Base-by-base conservation (phyloP, 1,140 invertebrate species). In the Anastrepha obliqua region DNA sequence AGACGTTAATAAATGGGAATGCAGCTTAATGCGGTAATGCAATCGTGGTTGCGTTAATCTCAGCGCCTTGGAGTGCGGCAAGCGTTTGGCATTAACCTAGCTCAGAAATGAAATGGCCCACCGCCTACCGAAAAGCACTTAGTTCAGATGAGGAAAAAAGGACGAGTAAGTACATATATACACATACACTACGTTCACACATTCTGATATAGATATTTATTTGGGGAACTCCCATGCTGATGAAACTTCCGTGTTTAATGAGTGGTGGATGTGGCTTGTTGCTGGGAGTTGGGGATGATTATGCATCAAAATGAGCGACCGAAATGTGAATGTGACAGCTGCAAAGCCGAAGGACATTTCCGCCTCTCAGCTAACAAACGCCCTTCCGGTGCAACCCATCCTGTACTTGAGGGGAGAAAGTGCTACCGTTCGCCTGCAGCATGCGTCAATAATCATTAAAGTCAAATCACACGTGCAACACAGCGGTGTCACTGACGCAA, bases 371-470 rank as follows among this genome's bases (percentile, higher is more conserved):
- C 74, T n/a, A 81, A 81, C 44, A 81, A 78, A 81, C 47, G 74
- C 74, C 47, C 17, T 81, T 81, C 47, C 44, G n/a, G 11, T 55
- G n/a, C 17, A 81, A 55, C 9, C 13, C 74, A 81, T 29, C 9
- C 60, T n/a, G n/a, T 58, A 44, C 59, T 86, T 1, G 85, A 20
- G 8, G 58, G 60, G 60, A 85, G 4, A 74, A 87, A 39, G 51
- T 55, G 51, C 44, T 55, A 39, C 62, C 42, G 20, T 55, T 8
- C 58, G 29, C 58, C 29, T 78, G 55, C 58, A 85, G 65, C 87
- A 29, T 51, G 47, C n/a, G 39, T 67, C 86, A 88, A 88, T 87
- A 88, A 88, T 88, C 86, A 88, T 87, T 87, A 88, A 85, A 87
- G 88, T 88, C 88, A 87, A 64, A 86, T 51, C 70, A 85, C 88